Conservation (phyloP, 2,113 vertebrate genomes). For the Puma concolor region DNA sequence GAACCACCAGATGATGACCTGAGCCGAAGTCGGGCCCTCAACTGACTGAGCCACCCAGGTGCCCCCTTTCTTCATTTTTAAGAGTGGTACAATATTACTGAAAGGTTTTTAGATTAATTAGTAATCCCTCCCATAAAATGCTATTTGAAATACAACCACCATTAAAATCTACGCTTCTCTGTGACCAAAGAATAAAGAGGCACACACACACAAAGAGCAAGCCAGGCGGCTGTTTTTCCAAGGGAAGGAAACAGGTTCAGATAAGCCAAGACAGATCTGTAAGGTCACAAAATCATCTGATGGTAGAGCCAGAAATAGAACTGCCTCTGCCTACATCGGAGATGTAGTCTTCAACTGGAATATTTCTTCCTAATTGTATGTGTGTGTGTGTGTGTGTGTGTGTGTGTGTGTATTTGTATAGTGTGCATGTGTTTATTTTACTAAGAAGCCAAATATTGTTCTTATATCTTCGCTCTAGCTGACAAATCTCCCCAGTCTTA, state of each 20-base stretch:
- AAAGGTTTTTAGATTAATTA: not conserved
- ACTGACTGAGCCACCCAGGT: no score
- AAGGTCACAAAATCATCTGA: conserved; percentile 23
- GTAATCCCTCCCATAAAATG: not conserved
- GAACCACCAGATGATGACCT: no score
- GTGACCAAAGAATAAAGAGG: not conserved
- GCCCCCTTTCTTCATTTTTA: not conserved
- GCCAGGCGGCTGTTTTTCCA: not conserved
- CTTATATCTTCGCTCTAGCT: not conserved
- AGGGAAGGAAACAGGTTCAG: not conserved
- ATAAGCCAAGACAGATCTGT: not conserved
- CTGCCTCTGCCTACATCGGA: not conserved
- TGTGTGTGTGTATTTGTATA: not conserved
- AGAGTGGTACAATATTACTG: not conserved
- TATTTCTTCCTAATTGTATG: not conserved
- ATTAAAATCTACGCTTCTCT: not conserved
- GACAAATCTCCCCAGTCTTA: not conserved
- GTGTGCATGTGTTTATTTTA: not conserved
- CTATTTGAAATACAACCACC: not conserved
- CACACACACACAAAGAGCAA: not conserved
- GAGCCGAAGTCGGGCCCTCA: no score
- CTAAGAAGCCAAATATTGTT: not conserved
- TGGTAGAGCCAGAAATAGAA: not conserved
- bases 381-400: fast-evolving
- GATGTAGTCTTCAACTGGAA: not conserved